These are phyloP conservation scores for Labeo catla DNA, from an alignment of 2,113 vertebrate genomes.

Conservation along the genomic window DNA sequence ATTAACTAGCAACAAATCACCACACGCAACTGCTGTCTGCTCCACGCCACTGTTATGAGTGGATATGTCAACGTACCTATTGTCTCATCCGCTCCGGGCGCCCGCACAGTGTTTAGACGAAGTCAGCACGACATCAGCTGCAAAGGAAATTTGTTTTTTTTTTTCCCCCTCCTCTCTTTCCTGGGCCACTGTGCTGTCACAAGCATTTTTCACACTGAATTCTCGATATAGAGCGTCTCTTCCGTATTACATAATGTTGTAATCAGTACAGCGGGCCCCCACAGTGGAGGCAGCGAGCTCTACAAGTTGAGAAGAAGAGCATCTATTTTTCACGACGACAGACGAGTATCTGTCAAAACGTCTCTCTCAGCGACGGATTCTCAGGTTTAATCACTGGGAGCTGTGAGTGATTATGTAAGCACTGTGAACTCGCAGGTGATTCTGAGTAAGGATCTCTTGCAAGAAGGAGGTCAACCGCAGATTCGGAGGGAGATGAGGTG, in stretches of 20 bases:
- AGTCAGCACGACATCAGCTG: slow-evolving; percentile 36
- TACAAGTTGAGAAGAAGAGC: slow-evolving; percentile 34
- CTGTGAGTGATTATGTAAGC: slow-evolving; percentile 28
- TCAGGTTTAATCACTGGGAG: slow-evolving; percentile 41
- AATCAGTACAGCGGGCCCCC: slow-evolving; percentile 29
- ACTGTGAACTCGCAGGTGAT: slow-evolving; percentile 25
- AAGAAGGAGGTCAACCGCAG: slow-evolving; percentile 1
- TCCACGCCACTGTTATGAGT: slow-evolving; percentile 42
- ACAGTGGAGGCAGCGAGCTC: slow-evolving; percentile 10
- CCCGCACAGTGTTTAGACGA: slow-evolving; percentile 26
- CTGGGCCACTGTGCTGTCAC: slow-evolving; percentile 37
- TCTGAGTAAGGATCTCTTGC: slow-evolving; percentile 1
- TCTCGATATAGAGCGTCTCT: slow-evolving; percentile 18
- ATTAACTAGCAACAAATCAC: slow-evolving; percentile 54
- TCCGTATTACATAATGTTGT: slow-evolving; percentile 33
- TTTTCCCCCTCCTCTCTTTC: not conserved
- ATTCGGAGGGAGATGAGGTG: slow-evolving; percentile 5
- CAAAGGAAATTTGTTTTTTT: slow-evolving; percentile 14
- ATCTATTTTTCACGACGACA: slow-evolving; percentile 42
- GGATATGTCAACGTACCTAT: slow-evolving; percentile 46
- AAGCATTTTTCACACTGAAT: slow-evolving; percentile 32
- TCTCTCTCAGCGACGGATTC: slow-evolving; percentile 24
- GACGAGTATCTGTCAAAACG: slow-evolving; percentile 37
- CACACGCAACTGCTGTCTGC: slow-evolving; percentile 43
- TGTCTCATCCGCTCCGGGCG: slow-evolving; percentile 41